Percentiles rank a stretch among this genome's conserved stretches.
phyloP scores from a whole-genome alignment of 2,888 invertebrate genomes.

The Rhagium mordax region DNA sequence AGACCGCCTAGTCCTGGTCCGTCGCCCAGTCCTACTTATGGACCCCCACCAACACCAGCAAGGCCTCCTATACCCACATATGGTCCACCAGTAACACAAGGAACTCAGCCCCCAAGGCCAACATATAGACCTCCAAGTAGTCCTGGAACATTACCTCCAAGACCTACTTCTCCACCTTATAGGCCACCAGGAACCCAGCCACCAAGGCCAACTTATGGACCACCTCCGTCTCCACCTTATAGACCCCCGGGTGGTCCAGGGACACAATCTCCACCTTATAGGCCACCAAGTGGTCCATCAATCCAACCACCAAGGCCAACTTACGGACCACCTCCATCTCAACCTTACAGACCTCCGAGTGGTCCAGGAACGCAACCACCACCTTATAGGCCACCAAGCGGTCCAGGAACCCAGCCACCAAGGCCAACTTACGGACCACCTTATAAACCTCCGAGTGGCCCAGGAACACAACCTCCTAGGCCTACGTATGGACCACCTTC shows the following conservation, averaged over 20 bases:
- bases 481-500: slow-evolving; percentile 36
- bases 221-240: slow-evolving; percentile 39
- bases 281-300: slow-evolving; percentile 52
- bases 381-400: slow-evolving; percentile 45
- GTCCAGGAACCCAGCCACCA: slow-evolving; percentile 47
- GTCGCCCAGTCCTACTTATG: slow-evolving; percentile 46
- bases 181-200: slow-evolving; percentile 52
- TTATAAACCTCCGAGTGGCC: slow-evolving; percentile 30
- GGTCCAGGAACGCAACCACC: slow-evolving; percentile 4
- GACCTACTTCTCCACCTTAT: slow-evolving; percentile 21
- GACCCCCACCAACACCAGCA: slow-evolving; percentile 42
- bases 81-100: slow-evolving; percentile 46
- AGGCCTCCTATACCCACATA: slow-evolving; percentile 38
- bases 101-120: slow-evolving; percentile 44
- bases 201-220: not conserved
- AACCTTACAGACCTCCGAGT: slow-evolving; percentile 37
- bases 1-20: slow-evolving; percentile 41
- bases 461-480: slow-evolving; percentile 43
- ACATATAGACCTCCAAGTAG: not conserved
- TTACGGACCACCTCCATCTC: slow-evolving; percentile 23
- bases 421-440: not conserved
- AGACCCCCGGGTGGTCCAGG: slow-evolving; percentile 16
- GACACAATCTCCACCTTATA: slow-evolving; percentile 7
- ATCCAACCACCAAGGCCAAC: slow-evolving; percentile 41
- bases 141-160: slow-evolving; percentile 10